These are phyloP conservation scores for Chlorocebus sabaeus DNA, from an alignment of 2,113 vertebrate genomes.

Conservation along the genomic window DNA sequence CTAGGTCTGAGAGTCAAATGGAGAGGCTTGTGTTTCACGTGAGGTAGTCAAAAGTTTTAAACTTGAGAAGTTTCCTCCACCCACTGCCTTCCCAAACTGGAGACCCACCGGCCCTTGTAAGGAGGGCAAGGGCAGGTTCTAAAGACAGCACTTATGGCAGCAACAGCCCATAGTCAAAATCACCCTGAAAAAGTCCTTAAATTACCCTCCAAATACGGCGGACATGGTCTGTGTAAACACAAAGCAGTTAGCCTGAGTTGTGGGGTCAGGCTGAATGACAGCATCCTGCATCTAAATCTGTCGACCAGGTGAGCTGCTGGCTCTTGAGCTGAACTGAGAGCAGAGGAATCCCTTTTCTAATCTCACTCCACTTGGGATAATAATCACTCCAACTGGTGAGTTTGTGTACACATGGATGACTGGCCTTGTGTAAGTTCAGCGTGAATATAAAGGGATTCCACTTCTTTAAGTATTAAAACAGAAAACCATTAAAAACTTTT, in stretches of 20 bases:
- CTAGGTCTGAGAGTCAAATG: neutral
- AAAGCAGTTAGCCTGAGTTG: neutral
- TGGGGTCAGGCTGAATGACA: neutral
- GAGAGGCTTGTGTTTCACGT: neutral
- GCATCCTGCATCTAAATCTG: neutral
- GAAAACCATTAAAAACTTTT: neutral
- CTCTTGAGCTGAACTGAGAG: neutral
- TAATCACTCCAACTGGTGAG: neutral
- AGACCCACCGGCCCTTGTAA: neutral
- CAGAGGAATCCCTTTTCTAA: neutral
- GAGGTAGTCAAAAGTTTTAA: neutral
- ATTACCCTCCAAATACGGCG: neutral
- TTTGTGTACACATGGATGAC: neutral
- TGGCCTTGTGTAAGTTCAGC: neutral
- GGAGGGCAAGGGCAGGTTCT: neutral
- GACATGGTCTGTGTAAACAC: neutral
- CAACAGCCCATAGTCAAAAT: neutral
- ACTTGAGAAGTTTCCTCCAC: neutral
- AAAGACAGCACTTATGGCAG: neutral
- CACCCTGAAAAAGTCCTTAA: neutral
- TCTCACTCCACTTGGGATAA: neutral
- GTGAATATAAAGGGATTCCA: neutral
- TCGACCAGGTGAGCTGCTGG: neutral
- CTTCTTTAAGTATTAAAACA: neutral
- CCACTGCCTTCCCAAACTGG: neutral